These are phyloP conservation scores for Carcharodon carcharias DNA, from an alignment of 2,797 vertebrate genomes.

Conservation along the genomic window DNA sequence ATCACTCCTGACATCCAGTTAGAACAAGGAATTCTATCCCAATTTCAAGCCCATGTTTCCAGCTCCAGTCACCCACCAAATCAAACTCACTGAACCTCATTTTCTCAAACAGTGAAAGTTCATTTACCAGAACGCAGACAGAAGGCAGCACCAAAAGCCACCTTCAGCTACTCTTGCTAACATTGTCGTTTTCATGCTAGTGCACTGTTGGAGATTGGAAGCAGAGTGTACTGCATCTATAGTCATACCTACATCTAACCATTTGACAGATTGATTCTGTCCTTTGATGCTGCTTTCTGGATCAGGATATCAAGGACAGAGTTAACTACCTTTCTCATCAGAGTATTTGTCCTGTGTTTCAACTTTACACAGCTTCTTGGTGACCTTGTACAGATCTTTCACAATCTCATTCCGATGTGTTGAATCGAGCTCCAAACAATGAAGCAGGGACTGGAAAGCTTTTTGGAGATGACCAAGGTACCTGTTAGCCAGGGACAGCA, in stretches of 20 bases:
- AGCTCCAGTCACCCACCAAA: neutral
- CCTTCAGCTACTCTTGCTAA: neutral
- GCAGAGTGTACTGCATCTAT: neutral
- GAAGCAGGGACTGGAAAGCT: conserved; percentile 10
- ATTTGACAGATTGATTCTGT: neutral
- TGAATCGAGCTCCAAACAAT: conserved; percentile 17
- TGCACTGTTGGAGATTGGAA: neutral
- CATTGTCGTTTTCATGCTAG: neutral
- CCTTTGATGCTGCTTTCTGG: neutral
- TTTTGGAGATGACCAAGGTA: neutral
- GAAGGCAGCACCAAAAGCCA: neutral
- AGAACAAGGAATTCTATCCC: neutral
- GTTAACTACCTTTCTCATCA: conserved; percentile 7
- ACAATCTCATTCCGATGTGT: neutral
- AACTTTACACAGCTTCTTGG: neutral
- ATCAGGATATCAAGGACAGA: neutral
- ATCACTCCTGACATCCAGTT: neutral
- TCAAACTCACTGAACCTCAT: neutral
- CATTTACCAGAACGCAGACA: neutral
- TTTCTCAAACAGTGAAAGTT: neutral
- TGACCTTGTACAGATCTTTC: conserved; percentile 13
- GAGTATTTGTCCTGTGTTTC: neutral
- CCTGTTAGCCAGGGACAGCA: conserved; percentile 14
- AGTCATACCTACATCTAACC: neutral
- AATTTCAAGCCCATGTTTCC: neutral